Evolutionary conservation across 2,113 vertebrate species (phyloP).

Genomic region (Zosterops hypoxanthus): DNA sequence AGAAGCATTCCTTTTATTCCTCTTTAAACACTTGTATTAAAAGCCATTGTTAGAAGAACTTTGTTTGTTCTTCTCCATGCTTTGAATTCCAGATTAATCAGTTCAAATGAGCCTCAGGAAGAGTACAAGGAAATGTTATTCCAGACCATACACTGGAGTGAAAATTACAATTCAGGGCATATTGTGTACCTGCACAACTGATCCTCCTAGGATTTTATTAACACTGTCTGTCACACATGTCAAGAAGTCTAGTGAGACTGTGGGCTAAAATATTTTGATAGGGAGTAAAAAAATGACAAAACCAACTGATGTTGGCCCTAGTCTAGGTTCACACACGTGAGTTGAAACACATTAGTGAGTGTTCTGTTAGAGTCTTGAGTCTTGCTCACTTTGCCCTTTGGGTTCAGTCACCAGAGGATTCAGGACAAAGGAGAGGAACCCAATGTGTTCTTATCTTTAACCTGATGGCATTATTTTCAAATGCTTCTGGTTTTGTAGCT

Average conservation of each 20-base stretch:
- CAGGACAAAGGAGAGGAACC: not conserved
- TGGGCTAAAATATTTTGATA: not conserved
- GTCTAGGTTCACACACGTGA: not conserved
- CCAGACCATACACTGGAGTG: not conserved
- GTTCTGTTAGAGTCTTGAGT: not conserved
- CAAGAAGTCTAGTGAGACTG: not conserved
- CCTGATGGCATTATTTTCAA: not conserved
- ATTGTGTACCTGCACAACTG: not conserved
- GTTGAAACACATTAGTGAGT: not conserved
- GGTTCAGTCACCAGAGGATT: not conserved
- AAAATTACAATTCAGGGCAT: not conserved
- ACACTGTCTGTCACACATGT: not conserved
- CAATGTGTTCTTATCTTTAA: not conserved
- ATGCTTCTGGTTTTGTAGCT: not conserved
- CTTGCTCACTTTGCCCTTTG: not conserved
- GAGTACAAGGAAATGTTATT: not conserved
- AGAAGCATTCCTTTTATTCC: not conserved
- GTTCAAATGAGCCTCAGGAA: not conserved
- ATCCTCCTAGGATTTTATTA: fast-evolving
- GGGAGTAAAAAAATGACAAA: not conserved
- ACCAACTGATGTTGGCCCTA: not conserved
- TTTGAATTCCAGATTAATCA: not conserved
- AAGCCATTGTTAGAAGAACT: not conserved
- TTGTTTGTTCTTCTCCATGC: not conserved
- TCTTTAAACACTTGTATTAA: not conserved